These are phyloP conservation scores for Ctenosaura bakeri DNA, from an alignment of 2,797 vertebrate species.

Conservation along the genomic window DNA sequence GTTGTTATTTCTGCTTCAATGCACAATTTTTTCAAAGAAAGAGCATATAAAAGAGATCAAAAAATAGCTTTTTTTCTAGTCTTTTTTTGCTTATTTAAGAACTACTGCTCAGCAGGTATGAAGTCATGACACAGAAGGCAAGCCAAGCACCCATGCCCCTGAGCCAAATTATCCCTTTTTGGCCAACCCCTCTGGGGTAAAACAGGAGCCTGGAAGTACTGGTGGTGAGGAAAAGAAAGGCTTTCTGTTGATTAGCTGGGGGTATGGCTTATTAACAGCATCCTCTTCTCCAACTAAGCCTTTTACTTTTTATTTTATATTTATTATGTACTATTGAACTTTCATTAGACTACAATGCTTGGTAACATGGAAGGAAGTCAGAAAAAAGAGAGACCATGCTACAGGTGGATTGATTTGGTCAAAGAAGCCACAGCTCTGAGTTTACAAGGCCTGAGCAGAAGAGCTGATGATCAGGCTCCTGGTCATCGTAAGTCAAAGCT, in stretches of 20 bases:
- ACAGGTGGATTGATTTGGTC: too few species aligned
- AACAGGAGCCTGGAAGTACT: not conserved
- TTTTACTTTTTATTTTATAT: too few species aligned
- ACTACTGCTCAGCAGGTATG: not conserved
- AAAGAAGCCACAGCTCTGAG: too few species aligned
- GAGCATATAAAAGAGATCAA: slow-evolving; percentile 42
- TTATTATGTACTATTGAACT: too few species aligned
- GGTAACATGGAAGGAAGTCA: too few species aligned
- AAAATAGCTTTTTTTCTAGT: not conserved
- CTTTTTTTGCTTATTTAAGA: not conserved
- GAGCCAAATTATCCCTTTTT: not conserved
- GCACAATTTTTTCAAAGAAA: slow-evolving; percentile 41
- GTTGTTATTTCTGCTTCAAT: slow-evolving; percentile 41
- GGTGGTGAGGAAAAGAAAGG: not conserved
- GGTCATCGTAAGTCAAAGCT: too few species aligned
- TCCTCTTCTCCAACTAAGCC: not conserved
- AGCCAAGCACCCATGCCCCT: not conserved
- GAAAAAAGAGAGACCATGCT: too few species aligned
- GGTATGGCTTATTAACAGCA: not conserved
- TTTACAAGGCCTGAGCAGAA: too few species aligned
- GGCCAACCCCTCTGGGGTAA: not conserved
- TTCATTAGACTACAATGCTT: too few species aligned
- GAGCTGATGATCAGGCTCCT: too few species aligned
- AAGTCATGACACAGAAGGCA: not conserved
- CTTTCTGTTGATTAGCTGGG: not conserved